These are phyloP conservation scores for Pseudeuparius sepicola DNA, from an alignment of 2,888 invertebrate species.

Conservation along the genomic window DNA sequence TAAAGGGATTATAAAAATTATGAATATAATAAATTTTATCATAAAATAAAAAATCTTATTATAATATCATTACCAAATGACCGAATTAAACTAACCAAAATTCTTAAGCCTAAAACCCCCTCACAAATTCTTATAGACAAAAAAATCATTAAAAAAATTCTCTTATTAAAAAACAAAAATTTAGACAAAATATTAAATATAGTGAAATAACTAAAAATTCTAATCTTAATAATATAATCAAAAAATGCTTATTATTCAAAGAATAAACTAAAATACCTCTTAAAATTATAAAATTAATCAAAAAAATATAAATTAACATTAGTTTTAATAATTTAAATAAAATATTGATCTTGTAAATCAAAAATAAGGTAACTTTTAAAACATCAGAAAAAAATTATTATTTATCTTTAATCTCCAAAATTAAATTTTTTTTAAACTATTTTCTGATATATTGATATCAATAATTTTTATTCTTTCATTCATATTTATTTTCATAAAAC, in stretches of 20 bases:
- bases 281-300: slow-evolving; percentile 45
- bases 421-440: slow-evolving; percentile 59
- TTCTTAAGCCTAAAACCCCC: slow-evolving; percentile 50
- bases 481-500: slow-evolving; percentile 39
- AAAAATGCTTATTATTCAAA: slow-evolving; percentile 49
- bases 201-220: slow-evolving; percentile 50
- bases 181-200: slow-evolving; percentile 44
- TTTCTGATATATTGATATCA: slow-evolving; percentile 41
- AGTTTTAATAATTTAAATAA: slow-evolving; percentile 53
- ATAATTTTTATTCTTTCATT: slow-evolving; percentile 37
- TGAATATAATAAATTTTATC: slow-evolving; percentile 46
- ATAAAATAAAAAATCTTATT: slow-evolving; percentile 48
- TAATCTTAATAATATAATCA: slow-evolving; percentile 49
- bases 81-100: slow-evolving; percentile 53
- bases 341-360: slow-evolving; percentile 50
- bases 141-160: slow-evolving; percentile 49
- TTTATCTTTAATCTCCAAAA: slow-evolving; percentile 59
- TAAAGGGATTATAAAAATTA: slow-evolving; percentile 44
- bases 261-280: slow-evolving; percentile 44
- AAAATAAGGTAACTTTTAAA: slow-evolving; percentile 50
- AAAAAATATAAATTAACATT: too few species aligned
- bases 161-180: slow-evolving; percentile 38
- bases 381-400: slow-evolving; percentile 46
- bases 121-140: slow-evolving; percentile 56
- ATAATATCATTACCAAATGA: slow-evolving; percentile 55